These are phyloP conservation scores for Archegozetes longisetosus DNA, from an alignment of 1,140 invertebrate genomes.

Conservation along the genomic window DNA sequence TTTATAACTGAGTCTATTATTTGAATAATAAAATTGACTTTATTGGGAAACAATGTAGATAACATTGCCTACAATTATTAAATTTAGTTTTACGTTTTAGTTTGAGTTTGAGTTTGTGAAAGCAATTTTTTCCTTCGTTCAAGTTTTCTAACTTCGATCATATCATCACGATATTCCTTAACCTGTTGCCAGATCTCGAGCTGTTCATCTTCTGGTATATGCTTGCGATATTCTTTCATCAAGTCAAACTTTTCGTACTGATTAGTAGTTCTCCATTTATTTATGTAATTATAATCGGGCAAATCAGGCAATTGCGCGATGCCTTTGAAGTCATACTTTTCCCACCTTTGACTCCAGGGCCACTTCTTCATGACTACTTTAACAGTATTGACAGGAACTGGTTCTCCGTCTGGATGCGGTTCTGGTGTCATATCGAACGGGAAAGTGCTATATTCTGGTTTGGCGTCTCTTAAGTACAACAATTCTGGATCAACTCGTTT, in stretches of 20 bases:
- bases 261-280: constrained; percentile 38
- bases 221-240: constrained; percentile 76
- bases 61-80: too few relatives aligned
- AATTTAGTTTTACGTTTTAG: too few relatives aligned
- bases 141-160: constrained; percentile 47
- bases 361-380: constrained; percentile 68
- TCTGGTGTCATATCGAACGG: constrained; percentile 79
- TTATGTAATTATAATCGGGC: constrained; percentile 36
- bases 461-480: constrained; percentile 79
- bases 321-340: constrained; percentile 51
- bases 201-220: constrained; percentile 73
- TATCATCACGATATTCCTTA: constrained; percentile 48
- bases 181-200: constrained; percentile 66
- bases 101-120: constrained; percentile 23
- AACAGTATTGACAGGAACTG: constrained; percentile 69
- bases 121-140: constrained; percentile 44
- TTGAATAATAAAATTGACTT: too few relatives aligned
- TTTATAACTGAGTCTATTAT: too few relatives aligned
- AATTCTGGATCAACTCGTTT: constrained; percentile 81
- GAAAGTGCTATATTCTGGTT: constrained; percentile 81
- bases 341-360: constrained; percentile 75
- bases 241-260: constrained; percentile 83
- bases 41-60: too few relatives aligned
- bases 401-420: constrained; percentile 46
- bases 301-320: constrained; percentile 16